phyloP scores from a whole-genome alignment of 2,888 invertebrate species.

The Deilephila porcellus region DNA sequence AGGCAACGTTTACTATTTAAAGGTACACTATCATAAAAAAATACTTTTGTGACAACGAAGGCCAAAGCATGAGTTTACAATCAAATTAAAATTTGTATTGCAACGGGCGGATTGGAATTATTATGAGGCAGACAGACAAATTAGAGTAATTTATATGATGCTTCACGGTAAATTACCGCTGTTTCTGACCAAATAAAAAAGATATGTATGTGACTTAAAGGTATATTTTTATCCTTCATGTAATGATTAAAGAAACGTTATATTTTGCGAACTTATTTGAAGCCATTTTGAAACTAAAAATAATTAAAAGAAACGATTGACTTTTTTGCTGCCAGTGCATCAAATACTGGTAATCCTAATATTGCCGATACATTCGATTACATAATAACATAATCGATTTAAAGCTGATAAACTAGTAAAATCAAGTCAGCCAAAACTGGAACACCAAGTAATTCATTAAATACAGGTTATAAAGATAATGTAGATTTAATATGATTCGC shows the following conservation, averaged over 20 bases:
- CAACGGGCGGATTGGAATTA: neutral
- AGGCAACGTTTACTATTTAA: too few species aligned
- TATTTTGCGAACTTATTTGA: too few species aligned
- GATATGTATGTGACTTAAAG: neutral
- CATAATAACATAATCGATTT: neutral
- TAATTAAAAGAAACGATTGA: too few species aligned
- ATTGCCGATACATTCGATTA: neutral
- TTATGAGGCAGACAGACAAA: neutral
- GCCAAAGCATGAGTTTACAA: neutral
- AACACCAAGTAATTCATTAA: neutral
- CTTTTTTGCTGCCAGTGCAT: neutral
- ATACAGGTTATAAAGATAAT: slow-evolving; percentile 1
- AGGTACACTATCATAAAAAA: neutral
- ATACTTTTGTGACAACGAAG: neutral
- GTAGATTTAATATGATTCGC: neutral
- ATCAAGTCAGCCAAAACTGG: neutral
- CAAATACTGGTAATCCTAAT: neutral
- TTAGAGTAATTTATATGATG: neutral
- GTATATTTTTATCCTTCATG: neutral
- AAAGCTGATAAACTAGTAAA: neutral
- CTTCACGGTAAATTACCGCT: neutral
- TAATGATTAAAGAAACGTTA: too few species aligned
- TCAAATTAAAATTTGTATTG: neutral
- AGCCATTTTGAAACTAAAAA: too few species aligned
- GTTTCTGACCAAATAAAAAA: neutral